Evolutionary conservation across 2,888 invertebrate genomes (phyloP).

Genomic region (Hydraecia micacea): DNA sequence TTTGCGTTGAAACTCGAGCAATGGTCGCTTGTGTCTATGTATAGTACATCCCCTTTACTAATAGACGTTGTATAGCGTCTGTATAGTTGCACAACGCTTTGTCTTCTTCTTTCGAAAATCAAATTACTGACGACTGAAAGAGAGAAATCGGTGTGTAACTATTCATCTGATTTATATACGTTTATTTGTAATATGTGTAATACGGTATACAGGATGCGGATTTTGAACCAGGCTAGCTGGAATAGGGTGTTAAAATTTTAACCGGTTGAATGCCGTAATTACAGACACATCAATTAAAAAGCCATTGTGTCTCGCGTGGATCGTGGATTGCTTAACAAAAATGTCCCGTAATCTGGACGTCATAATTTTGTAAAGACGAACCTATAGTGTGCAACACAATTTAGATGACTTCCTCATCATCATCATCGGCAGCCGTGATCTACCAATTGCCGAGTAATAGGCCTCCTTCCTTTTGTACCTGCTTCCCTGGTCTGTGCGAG

Average conservation of each 20-base stretch:
- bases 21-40: constrained; percentile 7
- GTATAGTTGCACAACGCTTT: too few species aligned
- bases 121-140: too few species aligned
- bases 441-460: neutral
- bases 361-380: neutral
- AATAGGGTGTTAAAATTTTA: neutral
- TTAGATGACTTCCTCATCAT: neutral
- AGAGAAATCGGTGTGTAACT: too few species aligned
- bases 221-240: neutral
- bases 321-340: neutral
- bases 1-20: constrained; percentile 44
- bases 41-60: too few species aligned
- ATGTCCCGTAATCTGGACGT: neutral
- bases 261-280: too few species aligned
- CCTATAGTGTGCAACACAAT: neutral
- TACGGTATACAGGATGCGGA: neutral
- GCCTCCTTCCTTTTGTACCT: neutral
- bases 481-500: neutral
- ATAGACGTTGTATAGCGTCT: too few species aligned
- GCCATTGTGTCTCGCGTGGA: too few species aligned
- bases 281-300: too few species aligned
- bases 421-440: neutral
- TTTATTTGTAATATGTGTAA: constrained; percentile 4
- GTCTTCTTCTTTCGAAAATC: too few species aligned
- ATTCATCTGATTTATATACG: too few species aligned